These are phyloP conservation scores for Danio aesculapii DNA, from an alignment of 2,797 vertebrate genomes.

Conservation along the genomic window DNA sequence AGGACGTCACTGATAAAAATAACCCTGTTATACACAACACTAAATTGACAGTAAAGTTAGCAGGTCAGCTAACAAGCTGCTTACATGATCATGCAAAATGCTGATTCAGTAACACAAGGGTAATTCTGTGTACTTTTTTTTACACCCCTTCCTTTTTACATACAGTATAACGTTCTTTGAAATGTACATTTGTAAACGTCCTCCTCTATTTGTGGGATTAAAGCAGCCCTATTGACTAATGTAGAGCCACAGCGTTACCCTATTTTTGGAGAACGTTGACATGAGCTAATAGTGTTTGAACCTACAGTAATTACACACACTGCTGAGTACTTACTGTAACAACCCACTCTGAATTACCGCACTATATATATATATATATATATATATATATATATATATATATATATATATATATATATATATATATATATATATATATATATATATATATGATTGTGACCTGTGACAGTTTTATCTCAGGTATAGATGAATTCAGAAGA, in stretches of 20 bases:
- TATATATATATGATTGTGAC: no score
- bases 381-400: no score
- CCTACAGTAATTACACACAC: slow-evolving; percentile 46
- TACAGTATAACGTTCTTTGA: background rate
- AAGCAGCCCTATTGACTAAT: background rate
- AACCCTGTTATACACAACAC: no score
- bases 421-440: background rate
- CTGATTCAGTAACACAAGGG: background rate
- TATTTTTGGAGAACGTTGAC: slow-evolving; percentile 45
- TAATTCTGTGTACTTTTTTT: background rate
- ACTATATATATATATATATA: background rate
- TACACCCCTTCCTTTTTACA: background rate
- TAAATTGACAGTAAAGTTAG: slow-evolving; percentile 24
- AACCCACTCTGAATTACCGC: slow-evolving; percentile 44
- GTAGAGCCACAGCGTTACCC: background rate
- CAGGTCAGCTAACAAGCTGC: background rate
- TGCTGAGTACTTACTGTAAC: slow-evolving; percentile 54
- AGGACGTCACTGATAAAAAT: no score
- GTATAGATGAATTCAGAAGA: slow-evolving; percentile 19
- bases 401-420: no score
- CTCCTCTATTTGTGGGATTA: background rate
- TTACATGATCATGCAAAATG: background rate
- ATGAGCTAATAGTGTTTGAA: slow-evolving; percentile 43
- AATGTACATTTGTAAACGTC: background rate
- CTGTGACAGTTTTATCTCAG: slow-evolving; percentile 28